Conservation (phyloP, 2,797 vertebrate genomes). For the Pelochelys cantorii region DNA sequence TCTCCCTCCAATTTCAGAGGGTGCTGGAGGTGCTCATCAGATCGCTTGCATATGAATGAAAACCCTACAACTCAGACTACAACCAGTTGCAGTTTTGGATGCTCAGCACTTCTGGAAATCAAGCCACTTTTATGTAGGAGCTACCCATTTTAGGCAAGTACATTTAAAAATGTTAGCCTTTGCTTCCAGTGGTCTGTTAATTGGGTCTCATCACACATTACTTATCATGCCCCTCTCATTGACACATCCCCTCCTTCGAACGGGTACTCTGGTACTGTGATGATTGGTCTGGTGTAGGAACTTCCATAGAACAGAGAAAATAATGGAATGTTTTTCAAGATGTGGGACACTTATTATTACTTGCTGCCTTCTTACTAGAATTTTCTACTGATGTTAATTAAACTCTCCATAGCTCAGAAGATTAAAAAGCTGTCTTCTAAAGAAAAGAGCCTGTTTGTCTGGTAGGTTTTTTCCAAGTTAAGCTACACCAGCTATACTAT, state of each 20-base stretch:
- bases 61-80: background rate
- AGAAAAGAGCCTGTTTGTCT: slow-evolving; percentile 24
- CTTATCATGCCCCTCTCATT: background rate
- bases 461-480: slow-evolving; percentile 52
- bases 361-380: slow-evolving; percentile 39
- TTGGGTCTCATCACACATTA: rapidly evolving
- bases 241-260: background rate
- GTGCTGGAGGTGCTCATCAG: background rate
- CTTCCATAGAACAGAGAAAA: background rate
- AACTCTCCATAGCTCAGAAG: slow-evolving; percentile 27
- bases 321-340: background rate
- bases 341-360: slow-evolving; percentile 43
- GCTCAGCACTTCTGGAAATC: background rate
- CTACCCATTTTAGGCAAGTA: background rate
- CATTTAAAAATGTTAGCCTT: background rate
- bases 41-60: background rate
- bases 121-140: background rate
- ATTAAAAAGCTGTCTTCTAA: slow-evolving; percentile 44
- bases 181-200: background rate
- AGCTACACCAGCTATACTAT: slow-evolving; percentile 36
- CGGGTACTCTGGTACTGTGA: background rate
- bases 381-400: slow-evolving; percentile 54
- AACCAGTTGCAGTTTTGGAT: background rate
- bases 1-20: background rate
- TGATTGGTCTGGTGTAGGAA: background rate